A percentile compares a stretch with the other conserved stretches of the same genome.
Conservation (phyloP, 2,797 vertebrate species). For the Spondyliosoma cantharus region DNA sequence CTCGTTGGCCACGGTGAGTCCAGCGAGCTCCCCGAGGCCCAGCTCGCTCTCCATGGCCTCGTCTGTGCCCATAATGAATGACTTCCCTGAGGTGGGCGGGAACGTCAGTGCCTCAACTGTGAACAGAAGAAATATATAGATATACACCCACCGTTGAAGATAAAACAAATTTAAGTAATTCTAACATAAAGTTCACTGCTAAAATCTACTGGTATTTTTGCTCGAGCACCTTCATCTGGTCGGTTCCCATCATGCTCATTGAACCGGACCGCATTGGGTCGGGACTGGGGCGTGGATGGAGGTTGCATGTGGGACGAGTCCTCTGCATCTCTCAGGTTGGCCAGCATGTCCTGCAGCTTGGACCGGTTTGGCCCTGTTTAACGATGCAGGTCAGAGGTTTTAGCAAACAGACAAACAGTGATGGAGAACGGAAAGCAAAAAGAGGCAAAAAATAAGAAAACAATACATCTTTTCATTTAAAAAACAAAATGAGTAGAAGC, state of each 20-base stretch:
- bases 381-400: conserved; percentile 38
- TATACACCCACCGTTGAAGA: background rate
- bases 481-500: conserved; percentile 27
- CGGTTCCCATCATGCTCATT: conserved; percentile 93
- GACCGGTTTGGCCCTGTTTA: conserved; percentile 95
- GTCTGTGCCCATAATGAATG: conserved; percentile 96
- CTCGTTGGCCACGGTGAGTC: conserved; percentile 98
- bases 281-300: conserved; percentile 89
- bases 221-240: conserved; percentile 90
- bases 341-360: conserved; percentile 99
- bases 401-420: conserved; percentile 8
- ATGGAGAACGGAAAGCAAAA: background rate
- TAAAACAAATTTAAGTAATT: background rate
- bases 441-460: background rate
- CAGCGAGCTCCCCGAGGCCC: conserved; percentile 95
- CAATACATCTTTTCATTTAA: background rate
- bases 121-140: conserved; percentile 26
- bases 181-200: background rate
- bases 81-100: conserved; percentile 95
- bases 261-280: conserved; percentile 90
- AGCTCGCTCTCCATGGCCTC: conserved; percentile 95
- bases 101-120: conserved; percentile 96
- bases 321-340: conserved; percentile 97
- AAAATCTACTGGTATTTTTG: background rate
- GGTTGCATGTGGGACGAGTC: conserved; percentile 95